Base-by-base conservation (phyloP, 2,113 vertebrate species). In the Capra hircus region DNA sequence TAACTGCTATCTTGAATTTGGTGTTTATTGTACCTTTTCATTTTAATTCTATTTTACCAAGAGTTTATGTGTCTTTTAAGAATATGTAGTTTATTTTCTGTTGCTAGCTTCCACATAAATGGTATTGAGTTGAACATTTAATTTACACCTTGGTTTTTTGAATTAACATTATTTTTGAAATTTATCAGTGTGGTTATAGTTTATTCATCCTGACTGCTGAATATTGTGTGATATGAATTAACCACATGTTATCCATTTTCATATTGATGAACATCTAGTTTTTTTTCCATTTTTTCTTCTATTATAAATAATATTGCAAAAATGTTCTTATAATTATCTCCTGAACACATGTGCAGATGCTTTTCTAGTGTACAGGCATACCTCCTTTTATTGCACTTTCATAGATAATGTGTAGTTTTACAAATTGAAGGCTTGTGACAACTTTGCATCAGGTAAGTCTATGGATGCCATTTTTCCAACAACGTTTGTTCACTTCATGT, bases 21-120 rank as follows among this genome's bases (percentile, higher is more conserved):
- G 12, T 87, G 15, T 85, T 90, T 48, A 77, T 78, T 28, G 28
- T 27, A 48, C 30, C 30, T 82, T 88, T 88, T 23, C 82, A 90
- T 89, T 90, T 95, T 55, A 52, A 67, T 94, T 97, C 86, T 80
- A 45, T 50, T 92, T 57, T 87, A 90, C 57, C 36, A 88, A 15
- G 48, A 82, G 60, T 90, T 81, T 82, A 50, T 80, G 27, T 97
- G 36, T 91, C 12, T n/a, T 25, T 48, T 94, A 67, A 36, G 10
- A 89, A 45, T 62, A 78, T 36, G 28, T 55, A 33, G 30, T 78
- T 89, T 52, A 64, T 95, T 91, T 85, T 84, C 43, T 89, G 6
- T 88, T 91, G 17, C 25, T 95, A 85, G 90, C 36, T 48, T 91
- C 53, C 64, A 81, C 45, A 53, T 84, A 88, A 94, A 50, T 94